These are phyloP conservation scores for Spodoptera picta DNA, from an alignment of 2,888 invertebrate genomes.

Conservation along the genomic window DNA sequence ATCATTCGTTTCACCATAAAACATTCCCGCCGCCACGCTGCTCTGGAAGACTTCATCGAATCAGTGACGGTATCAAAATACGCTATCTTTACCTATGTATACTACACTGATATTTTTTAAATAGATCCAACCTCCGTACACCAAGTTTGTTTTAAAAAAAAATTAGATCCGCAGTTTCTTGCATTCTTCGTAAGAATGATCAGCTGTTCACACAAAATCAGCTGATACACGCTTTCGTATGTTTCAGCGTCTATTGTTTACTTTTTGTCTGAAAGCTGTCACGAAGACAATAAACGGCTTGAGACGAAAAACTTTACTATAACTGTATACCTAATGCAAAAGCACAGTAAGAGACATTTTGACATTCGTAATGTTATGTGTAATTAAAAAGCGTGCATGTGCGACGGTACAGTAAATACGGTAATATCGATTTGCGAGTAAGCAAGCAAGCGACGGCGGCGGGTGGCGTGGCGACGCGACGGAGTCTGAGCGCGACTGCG, in stretches of 20 bases:
- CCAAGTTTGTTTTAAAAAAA: conserved; percentile 15
- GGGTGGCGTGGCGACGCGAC: conserved; percentile 77
- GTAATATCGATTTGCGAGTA: conserved; percentile 76
- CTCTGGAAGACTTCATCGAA: conserved; percentile 47
- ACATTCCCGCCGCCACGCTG: conserved; percentile 25
- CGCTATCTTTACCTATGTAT: conserved; percentile 18
- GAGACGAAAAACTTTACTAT: conserved; percentile 39
- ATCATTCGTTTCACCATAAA: conserved; percentile 52
- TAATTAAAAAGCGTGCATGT: conserved; percentile 65
- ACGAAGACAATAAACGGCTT: conserved; percentile 40
- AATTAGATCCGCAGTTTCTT: conserved; percentile 15
- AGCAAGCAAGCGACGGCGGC: conserved; percentile 59
- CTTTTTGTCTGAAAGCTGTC: conserved; percentile 57
- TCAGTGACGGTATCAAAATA: conserved; percentile 33
- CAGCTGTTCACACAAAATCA: conserved; percentile 66
- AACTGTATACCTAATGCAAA: conserved; percentile 44
- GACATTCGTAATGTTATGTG: conserved; percentile 64
- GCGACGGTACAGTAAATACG: conserved; percentile 60
- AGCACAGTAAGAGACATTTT: conserved; percentile 65
- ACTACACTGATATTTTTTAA: conserved; percentile 19
- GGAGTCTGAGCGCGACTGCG: conserved; percentile 80
- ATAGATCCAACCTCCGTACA: conserved; percentile 12
- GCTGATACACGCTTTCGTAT: conserved; percentile 62
- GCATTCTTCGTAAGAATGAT: conserved; percentile 48
- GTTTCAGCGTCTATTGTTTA: conserved; percentile 68